These are phyloP conservation scores for Toxostoma redivivum DNA, from an alignment of 2,113 vertebrate species.

Conservation along the genomic window DNA sequence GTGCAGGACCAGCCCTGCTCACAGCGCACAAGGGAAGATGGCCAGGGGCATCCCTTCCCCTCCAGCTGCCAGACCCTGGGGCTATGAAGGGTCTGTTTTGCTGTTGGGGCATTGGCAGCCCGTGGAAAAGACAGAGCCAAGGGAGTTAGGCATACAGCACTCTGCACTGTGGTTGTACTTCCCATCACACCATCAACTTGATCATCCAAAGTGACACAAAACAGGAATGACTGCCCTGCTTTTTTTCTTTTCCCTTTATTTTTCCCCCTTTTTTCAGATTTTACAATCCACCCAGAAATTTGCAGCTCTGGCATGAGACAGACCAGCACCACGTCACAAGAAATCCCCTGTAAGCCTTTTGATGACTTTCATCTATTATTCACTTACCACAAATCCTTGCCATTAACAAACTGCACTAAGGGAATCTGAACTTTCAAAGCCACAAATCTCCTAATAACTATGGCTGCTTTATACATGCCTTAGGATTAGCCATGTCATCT, in stretches of 20 bases:
- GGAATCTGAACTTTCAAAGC: constrained; percentile 11
- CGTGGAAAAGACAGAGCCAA: not conserved
- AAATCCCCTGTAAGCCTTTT: constrained; percentile 3
- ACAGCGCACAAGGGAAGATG: not conserved
- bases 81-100: not conserved
- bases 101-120: rapidly evolving
- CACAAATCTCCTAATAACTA: constrained; percentile 53
- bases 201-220: not conserved
- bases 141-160: not conserved
- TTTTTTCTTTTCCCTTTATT: too few relatives aligned
- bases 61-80: not conserved
- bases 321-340: constrained; percentile 7
- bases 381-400: constrained; percentile 35
- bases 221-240: not conserved
- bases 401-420: constrained; percentile 15
- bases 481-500: constrained; percentile 47
- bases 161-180: not conserved
- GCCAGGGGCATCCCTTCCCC: not conserved
- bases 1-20: not conserved
- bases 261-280: not conserved
- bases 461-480: not conserved
- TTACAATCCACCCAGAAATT: not conserved
- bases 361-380: constrained; percentile 41
- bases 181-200: not conserved
- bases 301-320: not conserved